Base-by-base conservation (phyloP, 2,888 invertebrate genomes). In the Crepidodera aurea region DNA sequence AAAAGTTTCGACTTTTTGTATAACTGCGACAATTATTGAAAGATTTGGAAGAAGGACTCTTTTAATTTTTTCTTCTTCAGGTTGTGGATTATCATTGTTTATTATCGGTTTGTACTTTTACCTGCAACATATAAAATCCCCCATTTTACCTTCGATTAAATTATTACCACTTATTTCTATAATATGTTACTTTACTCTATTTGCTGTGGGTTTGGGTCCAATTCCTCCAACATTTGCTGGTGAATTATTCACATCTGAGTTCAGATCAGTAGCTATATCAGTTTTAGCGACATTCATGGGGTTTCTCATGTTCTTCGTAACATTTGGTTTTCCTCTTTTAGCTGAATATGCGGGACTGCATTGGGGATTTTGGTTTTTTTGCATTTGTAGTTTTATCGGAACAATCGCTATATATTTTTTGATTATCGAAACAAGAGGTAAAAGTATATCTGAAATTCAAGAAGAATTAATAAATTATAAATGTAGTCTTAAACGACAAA, bases 151-250 rank as follows among this genome's bases (percentile, higher is more conserved):
- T 0, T 77, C 71, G 8, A 82, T 91, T 40, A 77, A 84, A 0
- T 91, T 89, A 86, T 78, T 93, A 29, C 92, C 92, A 0, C 83
- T 92, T 7, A 77, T 86, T 2, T 86, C 90, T 0, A 79, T 92
- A 44, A 84, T 92, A 0, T 69, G 88, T 12, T 92, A 88, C 81
- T 89, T 91, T 62, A 81, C 88, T 54, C 85, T 88, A 0, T 93
- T 91, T 81, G 88, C 90, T 64, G 1, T 73, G 82, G 86, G 87
- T 0, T 85, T 90, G 56, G 92, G 94, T 2, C 89, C 91, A 0
- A 77, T 92, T 34, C 90, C 91, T 0, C 91, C 92, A 91, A 88
- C 91, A 0, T 87, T 93, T 22, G 86, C 92, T 84, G 89, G 90
- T 0, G 93, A 93, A 78, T 85, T 93, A 79, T 89, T 94, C 78